Conservation (phyloP, 2,113 vertebrate genomes). For the Bubo bubo region DNA sequence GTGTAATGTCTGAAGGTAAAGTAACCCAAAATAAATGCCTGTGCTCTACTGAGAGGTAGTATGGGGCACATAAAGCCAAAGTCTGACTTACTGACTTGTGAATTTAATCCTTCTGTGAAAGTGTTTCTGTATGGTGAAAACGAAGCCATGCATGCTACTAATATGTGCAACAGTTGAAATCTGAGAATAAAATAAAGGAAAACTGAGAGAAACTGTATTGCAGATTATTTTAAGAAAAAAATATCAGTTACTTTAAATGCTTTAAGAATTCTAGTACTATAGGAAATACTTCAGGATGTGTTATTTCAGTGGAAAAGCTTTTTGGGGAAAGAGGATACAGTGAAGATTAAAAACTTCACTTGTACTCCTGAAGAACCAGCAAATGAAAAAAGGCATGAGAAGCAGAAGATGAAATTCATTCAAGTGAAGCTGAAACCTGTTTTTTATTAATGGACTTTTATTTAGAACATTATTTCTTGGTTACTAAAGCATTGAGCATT, state of each 20-base stretch:
- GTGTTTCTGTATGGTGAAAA: not conserved
- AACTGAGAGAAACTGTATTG: not conserved
- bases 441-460: not conserved
- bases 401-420: not conserved
- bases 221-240: not conserved
- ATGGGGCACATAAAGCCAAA: not conserved
- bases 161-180: not conserved
- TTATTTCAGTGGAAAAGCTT: not conserved
- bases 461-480: not conserved
- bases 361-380: not conserved
- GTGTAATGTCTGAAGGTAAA: constrained; percentile 66
- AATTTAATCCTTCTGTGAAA: constrained; percentile 28
- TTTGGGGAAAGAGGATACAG: not conserved
- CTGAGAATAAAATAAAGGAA: not conserved
- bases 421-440: not conserved
- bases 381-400: not conserved
- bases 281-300: not conserved
- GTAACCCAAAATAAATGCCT: constrained; percentile 50
- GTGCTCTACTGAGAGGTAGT: not conserved
- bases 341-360: not conserved
- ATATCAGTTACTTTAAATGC: not conserved
- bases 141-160: not conserved
- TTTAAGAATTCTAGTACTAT: not conserved
- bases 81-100: not conserved
- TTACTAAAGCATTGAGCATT: not conserved